Conservation (phyloP, 2,888 invertebrate genomes). For the Malachius bipustulatus region DNA sequence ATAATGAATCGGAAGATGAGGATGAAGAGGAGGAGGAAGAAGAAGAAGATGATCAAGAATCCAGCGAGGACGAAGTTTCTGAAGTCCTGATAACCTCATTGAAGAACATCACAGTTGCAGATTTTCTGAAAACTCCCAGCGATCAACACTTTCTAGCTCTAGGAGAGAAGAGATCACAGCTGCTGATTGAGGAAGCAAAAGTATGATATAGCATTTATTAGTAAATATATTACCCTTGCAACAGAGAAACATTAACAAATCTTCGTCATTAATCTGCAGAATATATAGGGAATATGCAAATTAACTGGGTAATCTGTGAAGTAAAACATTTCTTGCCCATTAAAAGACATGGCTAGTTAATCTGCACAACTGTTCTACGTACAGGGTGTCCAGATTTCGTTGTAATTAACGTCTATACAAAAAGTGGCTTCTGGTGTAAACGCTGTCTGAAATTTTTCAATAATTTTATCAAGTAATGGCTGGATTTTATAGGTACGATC, state of each 20-base stretch:
- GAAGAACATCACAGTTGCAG: conserved; percentile 29
- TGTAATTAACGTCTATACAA: conserved; percentile 12
- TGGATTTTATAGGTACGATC: conserved; percentile 10
- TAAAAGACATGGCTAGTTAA: no score
- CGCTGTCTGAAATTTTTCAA: conserved; percentile 5
- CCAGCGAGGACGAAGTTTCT: conserved; percentile 19
- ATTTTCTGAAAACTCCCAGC: conserved; percentile 40
- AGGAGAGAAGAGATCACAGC: conserved; percentile 32
- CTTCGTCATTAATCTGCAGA: no score
- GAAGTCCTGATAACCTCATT: conserved; percentile 9
- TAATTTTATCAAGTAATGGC: conserved; percentile 8
- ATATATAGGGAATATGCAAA: no score
- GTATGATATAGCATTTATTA: conserved; percentile 20
- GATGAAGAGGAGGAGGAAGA: conserved; percentile 44
- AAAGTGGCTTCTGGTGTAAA: conserved; percentile 9
- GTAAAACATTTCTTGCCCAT: no score
- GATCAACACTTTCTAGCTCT: conserved; percentile 39
- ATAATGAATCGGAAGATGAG: conserved; percentile 44
- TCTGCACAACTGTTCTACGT: no score
- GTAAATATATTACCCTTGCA: no score
- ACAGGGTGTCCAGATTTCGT: no score
- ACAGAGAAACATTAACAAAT: no score
- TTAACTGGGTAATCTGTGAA: no score
- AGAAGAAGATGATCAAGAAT: conserved; percentile 23
- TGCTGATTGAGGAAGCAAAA: conserved; percentile 31